Percentiles rank a stretch among this genome's conserved stretches.
phyloP scores from a whole-genome alignment of 2,797 vertebrate species.

The Otolemur crassicaudatus region DNA sequence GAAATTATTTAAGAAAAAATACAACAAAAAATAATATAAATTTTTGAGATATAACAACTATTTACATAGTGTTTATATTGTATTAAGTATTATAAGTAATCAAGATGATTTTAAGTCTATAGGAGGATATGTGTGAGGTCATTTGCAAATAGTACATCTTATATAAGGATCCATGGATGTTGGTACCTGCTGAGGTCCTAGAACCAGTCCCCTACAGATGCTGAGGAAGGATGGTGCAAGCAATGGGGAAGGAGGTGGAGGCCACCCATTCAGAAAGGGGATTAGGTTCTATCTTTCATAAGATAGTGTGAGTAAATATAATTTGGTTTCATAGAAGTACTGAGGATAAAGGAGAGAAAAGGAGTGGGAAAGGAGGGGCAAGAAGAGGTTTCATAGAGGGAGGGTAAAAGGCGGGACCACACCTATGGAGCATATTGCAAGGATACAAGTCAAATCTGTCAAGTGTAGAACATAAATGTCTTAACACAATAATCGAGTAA shows the following conservation, averaged over 20 bases:
- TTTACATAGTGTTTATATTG: not conserved
- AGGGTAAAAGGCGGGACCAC: too few species aligned
- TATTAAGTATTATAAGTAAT: not conserved
- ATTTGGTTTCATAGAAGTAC: too few species aligned
- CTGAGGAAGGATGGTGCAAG: not conserved
- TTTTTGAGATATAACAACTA: not conserved
- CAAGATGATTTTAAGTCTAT: not conserved
- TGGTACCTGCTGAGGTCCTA: not conserved
- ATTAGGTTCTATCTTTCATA: too few species aligned
- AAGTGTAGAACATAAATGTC: too few species aligned
- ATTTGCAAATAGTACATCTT: not conserved
- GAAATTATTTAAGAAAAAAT: not conserved
- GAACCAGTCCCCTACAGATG: not conserved
- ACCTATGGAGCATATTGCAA: too few species aligned
- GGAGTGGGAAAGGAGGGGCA: too few species aligned
- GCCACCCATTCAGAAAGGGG: not conserved
- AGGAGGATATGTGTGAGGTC: not conserved
- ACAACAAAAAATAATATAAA: not conserved
- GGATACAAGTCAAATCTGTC: too few species aligned
- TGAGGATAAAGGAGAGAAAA: too few species aligned
- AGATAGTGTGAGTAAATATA: too few species aligned
- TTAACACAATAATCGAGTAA: too few species aligned
- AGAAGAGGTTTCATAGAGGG: too few species aligned
- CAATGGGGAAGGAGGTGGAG: not conserved
- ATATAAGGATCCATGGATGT: not conserved